Conservation (phyloP, 2,797 vertebrate species). For the Gephyroberyx darwinii region DNA sequence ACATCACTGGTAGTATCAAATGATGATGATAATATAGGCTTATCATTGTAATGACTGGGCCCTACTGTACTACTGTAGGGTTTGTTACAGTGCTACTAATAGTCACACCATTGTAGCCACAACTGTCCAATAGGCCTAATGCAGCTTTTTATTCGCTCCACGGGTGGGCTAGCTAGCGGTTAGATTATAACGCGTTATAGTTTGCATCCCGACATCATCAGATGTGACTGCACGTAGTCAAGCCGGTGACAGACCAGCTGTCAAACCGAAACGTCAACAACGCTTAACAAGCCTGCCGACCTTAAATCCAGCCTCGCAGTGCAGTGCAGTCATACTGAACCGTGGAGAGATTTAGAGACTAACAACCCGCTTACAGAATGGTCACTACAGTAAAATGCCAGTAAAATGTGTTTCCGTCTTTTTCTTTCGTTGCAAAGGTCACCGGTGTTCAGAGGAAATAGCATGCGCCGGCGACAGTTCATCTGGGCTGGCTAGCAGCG, state of each 20-base stretch:
- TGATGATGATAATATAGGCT: too few species aligned
- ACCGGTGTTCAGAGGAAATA: slow-evolving; percentile 29
- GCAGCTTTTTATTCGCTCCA: background rate
- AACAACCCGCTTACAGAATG: background rate
- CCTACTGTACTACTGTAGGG: too few species aligned
- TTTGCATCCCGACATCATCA: background rate
- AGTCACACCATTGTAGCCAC: background rate
- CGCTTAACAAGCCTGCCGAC: slow-evolving; percentile 27
- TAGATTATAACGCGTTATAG: background rate
- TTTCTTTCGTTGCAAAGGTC: slow-evolving; percentile 37
- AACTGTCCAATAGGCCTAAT: background rate
- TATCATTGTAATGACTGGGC: too few species aligned
- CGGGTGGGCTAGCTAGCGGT: background rate
- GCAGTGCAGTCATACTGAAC: background rate
- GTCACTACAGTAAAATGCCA: too few species aligned
- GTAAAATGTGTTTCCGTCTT: background rate
- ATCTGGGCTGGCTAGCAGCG: slow-evolving; percentile 56
- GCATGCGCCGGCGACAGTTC: slow-evolving; percentile 7
- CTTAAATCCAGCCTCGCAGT: slow-evolving; percentile 43
- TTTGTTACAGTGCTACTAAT: too few species aligned
- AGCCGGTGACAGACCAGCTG: slow-evolving; percentile 41
- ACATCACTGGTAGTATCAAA: too few species aligned
- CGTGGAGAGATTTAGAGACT: background rate
- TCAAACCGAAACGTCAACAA: slow-evolving; percentile 68
- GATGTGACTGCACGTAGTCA: background rate